Evolutionary conservation across 2,888 invertebrate species (phyloP), one percentile per base, ranked within the genome.

Genomic region (Pasiphila rectangulata): DNA sequence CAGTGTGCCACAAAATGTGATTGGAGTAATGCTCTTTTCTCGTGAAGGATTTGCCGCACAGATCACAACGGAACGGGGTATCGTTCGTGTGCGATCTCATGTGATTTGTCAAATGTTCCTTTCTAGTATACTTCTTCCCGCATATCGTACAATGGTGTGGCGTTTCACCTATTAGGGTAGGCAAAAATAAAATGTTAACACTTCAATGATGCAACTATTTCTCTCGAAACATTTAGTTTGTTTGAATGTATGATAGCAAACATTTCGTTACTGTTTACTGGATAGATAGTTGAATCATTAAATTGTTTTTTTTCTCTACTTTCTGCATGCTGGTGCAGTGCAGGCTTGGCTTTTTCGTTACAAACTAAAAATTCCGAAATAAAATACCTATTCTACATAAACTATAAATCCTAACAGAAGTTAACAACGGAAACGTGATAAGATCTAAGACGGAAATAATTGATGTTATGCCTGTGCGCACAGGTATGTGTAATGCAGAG

Each of bases 11-110:
- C 91, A 95, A 90, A 79, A 95, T 95, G 89, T 95, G 95, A 90
- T 95, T 95, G 92, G 94, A 94, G 90, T 95, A 95, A 85, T 96
- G 95, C 88, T 96, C 96, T 89, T 95, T 96, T 75, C 95, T 91
- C 51, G 95, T 95, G 83, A 96, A 96, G 61, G 94, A 94, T 87
- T 96, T 96, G 79, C 95, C 94, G 85, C 96, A 96, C 73, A 95
- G 93, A 79, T 95, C 95, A 82, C 96, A 96, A 71, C 94, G 92
- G 85, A 94, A 95, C 51, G 96, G 95, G 49, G 95, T 95, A 82
- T 96, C 96, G 75, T 95, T 95, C 57, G 95, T 95, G 79, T 96
- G 96, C 53, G 95, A 95, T 64, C 95, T 91, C 93, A 95, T 94
- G 85, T 96, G 96, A 85, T 95, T 95, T 67, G 94, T 93, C 79